Evolutionary conservation across 2,797 vertebrate genomes (phyloP), one percentile per base, ranked within the genome.

Genomic region (Macroramphosus scolopax): DNA sequence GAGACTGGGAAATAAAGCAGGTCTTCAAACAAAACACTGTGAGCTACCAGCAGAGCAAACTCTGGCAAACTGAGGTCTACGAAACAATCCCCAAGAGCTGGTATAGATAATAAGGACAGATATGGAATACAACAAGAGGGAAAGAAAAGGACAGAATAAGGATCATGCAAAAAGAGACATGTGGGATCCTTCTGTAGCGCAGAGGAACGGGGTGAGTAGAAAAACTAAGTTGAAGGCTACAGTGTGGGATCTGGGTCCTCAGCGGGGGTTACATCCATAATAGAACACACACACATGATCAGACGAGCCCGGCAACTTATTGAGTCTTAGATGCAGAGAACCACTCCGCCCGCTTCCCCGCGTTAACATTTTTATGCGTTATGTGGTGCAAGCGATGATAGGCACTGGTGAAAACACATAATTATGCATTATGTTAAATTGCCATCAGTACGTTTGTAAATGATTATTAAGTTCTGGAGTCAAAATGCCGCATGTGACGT

Each of bases 251-350:
- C 53, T 63, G 18, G 46, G 44, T 52, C 52, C 63, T 37, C 80
- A 70, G 77, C 75, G 61, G 72, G 81, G 60, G 54, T 69, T 46
- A 31, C 67, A 82, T 85, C 67, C 53, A 82, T 81, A 77, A 86
- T 72, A 68, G 72, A 88, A 79, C 66, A 77, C 61, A 72, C 12
- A 30, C 61, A 42, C 34, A 52, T 42, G 61, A 84, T 81, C 63
- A 80, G 62, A 82, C 65, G 49, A 66, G 49, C 37, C 15, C 1
- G 9, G 33, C 29, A 55, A 40, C 55, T 68, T 61, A 67, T 59
- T 58, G 38, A 60, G 35, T 54, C 16, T 28, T 17, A 55, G 41
- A 55, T 31, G 28, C 28, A 45, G 55, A 47, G 32, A 46, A 43
- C 8, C 39, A 24, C 24, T 51, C 20, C 31, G 12, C 17, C 51